Evolutionary conservation across 2,888 invertebrate species (phyloP).

Genomic region (Drosophila ochracea): DNA sequence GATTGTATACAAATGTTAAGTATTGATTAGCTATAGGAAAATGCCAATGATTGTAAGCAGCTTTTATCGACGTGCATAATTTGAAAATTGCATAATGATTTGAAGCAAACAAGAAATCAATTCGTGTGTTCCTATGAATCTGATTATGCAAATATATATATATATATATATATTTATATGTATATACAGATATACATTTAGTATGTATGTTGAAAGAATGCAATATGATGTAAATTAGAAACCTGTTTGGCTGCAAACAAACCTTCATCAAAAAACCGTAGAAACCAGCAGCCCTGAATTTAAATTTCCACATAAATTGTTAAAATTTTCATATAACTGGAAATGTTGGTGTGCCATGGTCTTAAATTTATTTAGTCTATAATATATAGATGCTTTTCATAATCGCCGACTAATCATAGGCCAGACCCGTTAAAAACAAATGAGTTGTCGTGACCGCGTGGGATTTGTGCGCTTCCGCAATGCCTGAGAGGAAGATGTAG

Average conservation of each 20-base stretch:
- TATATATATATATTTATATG: background rate
- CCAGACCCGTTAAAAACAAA: background rate
- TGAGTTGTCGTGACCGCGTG: constrained; percentile 45
- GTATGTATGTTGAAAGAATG: constrained; percentile 8
- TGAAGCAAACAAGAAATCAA: constrained; percentile 1
- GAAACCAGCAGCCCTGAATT: constrained; percentile 18
- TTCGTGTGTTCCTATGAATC: background rate
- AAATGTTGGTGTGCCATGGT: background rate
- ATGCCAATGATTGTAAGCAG: background rate
- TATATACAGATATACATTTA: background rate
- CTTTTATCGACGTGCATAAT: constrained; percentile 7
- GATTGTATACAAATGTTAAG: background rate
- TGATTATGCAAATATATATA: background rate
- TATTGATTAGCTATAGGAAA: background rate
- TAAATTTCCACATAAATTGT: constrained; percentile 3
- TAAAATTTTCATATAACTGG: constrained; percentile 2
- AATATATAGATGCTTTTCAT: background rate
- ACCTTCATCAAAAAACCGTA: constrained; percentile 14
- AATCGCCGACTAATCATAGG: constrained; percentile 15
- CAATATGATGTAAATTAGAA: constrained; percentile 30
- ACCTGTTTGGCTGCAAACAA: constrained; percentile 26
- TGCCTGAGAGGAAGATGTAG: constrained; percentile 14
- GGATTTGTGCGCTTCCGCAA: constrained; percentile 44
- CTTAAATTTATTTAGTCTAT: constrained; percentile 10
- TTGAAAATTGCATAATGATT: constrained; percentile 13